phyloP scores from a whole-genome alignment of 1,140 invertebrate species.

The Calephelis virginiensis region DNA sequence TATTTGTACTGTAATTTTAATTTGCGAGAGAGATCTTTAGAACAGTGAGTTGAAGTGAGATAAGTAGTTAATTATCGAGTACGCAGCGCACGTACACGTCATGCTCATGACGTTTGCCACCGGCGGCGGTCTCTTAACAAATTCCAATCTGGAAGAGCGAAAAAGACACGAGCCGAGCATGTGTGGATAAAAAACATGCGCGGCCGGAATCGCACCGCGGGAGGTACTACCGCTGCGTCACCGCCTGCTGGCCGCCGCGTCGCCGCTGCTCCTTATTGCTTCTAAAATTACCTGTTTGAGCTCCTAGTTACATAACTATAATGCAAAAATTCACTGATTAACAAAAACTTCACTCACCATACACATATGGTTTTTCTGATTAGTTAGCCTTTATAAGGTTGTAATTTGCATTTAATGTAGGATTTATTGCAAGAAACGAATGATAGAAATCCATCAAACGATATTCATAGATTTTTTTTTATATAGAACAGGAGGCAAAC shows the following conservation, averaged over 20 bases:
- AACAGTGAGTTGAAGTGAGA: conserved; percentile 43
- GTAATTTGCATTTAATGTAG: not conserved
- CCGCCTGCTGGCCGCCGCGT: conserved; percentile 28
- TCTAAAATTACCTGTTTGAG: conserved; percentile 15
- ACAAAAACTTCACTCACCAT: conserved; percentile 9
- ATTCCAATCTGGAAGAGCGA: conserved; percentile 74
- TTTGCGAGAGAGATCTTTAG: not conserved
- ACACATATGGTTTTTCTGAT: conserved; percentile 8
- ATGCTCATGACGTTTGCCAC: conserved; percentile 74
- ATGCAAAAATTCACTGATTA: conserved; percentile 19
- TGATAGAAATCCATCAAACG: too few species aligned
- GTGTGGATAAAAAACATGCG: conserved; percentile 62
- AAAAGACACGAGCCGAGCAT: conserved; percentile 75
- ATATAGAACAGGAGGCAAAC: too few species aligned
- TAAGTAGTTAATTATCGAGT: conserved; percentile 68
- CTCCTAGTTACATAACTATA: conserved; percentile 10
- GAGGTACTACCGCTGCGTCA: conserved; percentile 50
- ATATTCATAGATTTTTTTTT: too few species aligned
- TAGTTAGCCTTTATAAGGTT: not conserved
- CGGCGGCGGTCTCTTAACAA: conserved; percentile 72
- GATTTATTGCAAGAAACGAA: not conserved
- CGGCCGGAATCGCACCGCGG: conserved; percentile 55
- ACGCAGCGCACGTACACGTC: conserved; percentile 71
- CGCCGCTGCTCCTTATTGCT: conserved; percentile 29
- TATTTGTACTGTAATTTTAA: conserved; percentile 42